Evolutionary conservation across 2,113 vertebrate genomes (phyloP).

Genomic region (Zapus hudsonius): DNA sequence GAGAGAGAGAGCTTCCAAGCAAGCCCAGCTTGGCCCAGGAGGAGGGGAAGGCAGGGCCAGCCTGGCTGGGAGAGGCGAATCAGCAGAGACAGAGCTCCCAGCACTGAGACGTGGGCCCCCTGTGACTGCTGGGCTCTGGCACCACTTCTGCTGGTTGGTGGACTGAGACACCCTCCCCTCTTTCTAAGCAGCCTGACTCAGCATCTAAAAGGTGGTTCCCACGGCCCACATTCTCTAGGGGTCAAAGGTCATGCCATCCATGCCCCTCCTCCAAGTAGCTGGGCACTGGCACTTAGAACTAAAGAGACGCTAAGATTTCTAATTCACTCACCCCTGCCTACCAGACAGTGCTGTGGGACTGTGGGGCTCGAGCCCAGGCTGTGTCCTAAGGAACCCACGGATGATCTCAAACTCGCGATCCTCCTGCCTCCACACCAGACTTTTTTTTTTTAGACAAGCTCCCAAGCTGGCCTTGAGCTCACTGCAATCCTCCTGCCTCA

Average conservation of each 20-base stretch:
- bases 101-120: background rate
- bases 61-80: conserved; percentile 49
- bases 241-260: conserved; percentile 35
- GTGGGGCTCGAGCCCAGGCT: background rate
- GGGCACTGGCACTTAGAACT: background rate
- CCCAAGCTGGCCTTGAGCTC: background rate
- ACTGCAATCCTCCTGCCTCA: background rate
- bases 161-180: background rate
- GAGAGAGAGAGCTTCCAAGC: background rate
- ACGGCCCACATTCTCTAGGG: conserved; percentile 24
- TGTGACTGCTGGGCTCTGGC: conserved; percentile 21
- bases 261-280: background rate
- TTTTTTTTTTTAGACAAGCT: too few species aligned
- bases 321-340: background rate
- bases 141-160: conserved; percentile 22
- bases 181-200: conserved; percentile 20
- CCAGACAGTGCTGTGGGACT: background rate
- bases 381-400: background rate
- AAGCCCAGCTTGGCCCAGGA: background rate
- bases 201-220: conserved; percentile 63
- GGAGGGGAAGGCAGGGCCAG: background rate
- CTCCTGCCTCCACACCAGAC: too few species aligned
- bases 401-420: too few species aligned
- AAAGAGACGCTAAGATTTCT: background rate
- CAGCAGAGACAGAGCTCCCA: conserved; percentile 44